These are phyloP conservation scores for Drosophila tropicalis DNA, from an alignment of 1,140 invertebrate genomes.

Conservation along the genomic window DNA sequence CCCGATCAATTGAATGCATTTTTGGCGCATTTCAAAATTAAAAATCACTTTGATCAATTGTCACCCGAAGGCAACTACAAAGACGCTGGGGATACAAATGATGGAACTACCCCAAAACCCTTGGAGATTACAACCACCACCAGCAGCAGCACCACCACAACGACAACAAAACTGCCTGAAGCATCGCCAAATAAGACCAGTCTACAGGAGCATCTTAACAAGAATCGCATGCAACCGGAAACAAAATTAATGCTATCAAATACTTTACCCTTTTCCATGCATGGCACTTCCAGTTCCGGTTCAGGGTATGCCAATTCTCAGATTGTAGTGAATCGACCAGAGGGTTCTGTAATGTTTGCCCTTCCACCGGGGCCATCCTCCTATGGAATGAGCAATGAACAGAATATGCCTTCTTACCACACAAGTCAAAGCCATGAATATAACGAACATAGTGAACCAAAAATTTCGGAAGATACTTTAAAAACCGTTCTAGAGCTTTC, in stretches of 20 bases:
- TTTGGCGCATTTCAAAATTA: constrained; percentile 78
- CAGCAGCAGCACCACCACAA: constrained; percentile 18
- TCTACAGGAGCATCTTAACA: constrained; percentile 60
- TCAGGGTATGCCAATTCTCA: constrained; percentile 76
- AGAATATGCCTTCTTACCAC: constrained; percentile 14
- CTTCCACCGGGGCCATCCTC: constrained; percentile 36
- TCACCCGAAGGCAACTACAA: constrained; percentile 44
- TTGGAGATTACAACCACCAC: constrained; percentile 8
- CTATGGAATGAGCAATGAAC: constrained; percentile 43
- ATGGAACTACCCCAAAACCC: neutral
- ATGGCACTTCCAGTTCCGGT: constrained; percentile 30
- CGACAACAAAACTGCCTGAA: constrained; percentile 25
- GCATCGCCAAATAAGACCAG: constrained; percentile 55
- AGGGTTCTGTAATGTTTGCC: constrained; percentile 78
- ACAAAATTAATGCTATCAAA: constrained; percentile 69
- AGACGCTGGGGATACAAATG: neutral
- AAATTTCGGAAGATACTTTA: constrained; percentile 80
- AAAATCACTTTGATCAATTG: constrained; percentile 69
- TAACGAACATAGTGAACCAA: constrained; percentile 58
- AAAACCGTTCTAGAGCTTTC: constrained; percentile 81
- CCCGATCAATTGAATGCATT: constrained; percentile 82
- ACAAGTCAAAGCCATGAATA: constrained; percentile 51
- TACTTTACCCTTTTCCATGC: constrained; percentile 41
- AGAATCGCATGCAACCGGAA: constrained; percentile 66
- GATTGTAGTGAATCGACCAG: constrained; percentile 82